Base-by-base conservation (phyloP, 2,888 invertebrate genomes). In the Belgica antarctica region DNA sequence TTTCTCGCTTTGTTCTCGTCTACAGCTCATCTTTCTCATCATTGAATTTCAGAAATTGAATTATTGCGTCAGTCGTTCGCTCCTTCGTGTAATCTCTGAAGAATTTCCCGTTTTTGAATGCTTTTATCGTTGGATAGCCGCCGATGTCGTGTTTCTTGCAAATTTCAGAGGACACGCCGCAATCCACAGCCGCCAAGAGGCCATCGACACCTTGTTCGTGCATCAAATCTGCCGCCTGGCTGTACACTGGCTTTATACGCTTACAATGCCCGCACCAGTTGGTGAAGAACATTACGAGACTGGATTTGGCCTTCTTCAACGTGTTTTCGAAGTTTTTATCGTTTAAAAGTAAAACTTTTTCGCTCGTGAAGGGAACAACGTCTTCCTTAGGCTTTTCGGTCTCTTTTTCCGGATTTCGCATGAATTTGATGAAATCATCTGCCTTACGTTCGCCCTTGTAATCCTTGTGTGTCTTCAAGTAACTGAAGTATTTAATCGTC, bases 401-500 rank as follows among this genome's bases (percentile, higher is more conserved):
- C 12, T 74, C 75, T 15, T 76, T 74, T 12, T 73, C 77, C 1
- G 83, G 81, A 75, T 83, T 80, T 72, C 78, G 76, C 79, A 89
- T 87, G 76, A 84, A 89, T 8, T 82, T 81, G 1, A 87, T 82
- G 77, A 89, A 89, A 74, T 89, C 89, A 8, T 78, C 80, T 74
- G 84, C 85, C 89, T 89, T 88, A 74, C 92, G 83, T 0, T 89
- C 91, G 1, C 89, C 91, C 71, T 82, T 86, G 76, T 93, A 94
- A 7, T 85, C 83, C 66, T 83, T 83, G 72, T 85, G 82, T 0
- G 82, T 78, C 76, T 89, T 90, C 74, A 90, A 88, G 75, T 87
- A 90, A 76, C 88, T 92, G 77, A 90, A 92, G 79, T 94, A 93
- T 77, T 89, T 89, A 73, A 94, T 84, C 0, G 93, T 93, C 2